Base-by-base conservation (phyloP, 2,113 vertebrate species). In the Gulo gulo region DNA sequence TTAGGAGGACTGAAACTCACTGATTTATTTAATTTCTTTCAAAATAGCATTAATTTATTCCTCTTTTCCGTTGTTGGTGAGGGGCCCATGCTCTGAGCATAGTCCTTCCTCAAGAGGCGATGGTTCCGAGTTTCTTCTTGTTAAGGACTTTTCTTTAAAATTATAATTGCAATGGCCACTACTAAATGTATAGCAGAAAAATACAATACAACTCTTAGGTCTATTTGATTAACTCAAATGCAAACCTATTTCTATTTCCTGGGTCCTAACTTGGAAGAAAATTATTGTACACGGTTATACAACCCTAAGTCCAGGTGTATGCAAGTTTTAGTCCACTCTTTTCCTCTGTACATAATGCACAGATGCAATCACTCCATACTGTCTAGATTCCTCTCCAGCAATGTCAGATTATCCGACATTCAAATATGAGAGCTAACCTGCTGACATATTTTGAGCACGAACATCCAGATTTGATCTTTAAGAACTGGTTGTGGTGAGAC, bases 81-180 rank as follows among this genome's bases (percentile, higher is more conserved):
- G 24, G 31, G 80, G 10, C 4, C 61, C 1, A 3, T 31, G 0
- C 3, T 31, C n/a, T 24, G 23, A 63, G 21, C 24, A 36, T 57
- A n/a, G 20, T 21, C 6, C 86, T 71, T 79, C 34, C 31, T 78
- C 36, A 79, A 67, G 11, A 82, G 45, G 12, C 3, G n/a, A 73
- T 47, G 23, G 7, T 23, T 65, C 14, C 29, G 31, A 31, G 14
- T 90, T 83, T 12, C 29, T 92, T 92, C 26, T 87, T 6, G 11
- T 65, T 81, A 87, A 95, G 15, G 82, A 29, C 47, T 87, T 71
- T n/a, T 50, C 36, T 96, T 89, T 83, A 78, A 88, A 91, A 47
- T 57, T 74, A 1, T 67, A 74, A 74, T 74, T 94, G 52, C 14
- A 57, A 10, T 73, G 36, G 11, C 57, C 50, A 10, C 12, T 73